Percentiles rank a stretch among this genome's conserved stretches.
Conservation (phyloP, 2,888 invertebrate genomes). For the Diploptera punctata region DNA sequence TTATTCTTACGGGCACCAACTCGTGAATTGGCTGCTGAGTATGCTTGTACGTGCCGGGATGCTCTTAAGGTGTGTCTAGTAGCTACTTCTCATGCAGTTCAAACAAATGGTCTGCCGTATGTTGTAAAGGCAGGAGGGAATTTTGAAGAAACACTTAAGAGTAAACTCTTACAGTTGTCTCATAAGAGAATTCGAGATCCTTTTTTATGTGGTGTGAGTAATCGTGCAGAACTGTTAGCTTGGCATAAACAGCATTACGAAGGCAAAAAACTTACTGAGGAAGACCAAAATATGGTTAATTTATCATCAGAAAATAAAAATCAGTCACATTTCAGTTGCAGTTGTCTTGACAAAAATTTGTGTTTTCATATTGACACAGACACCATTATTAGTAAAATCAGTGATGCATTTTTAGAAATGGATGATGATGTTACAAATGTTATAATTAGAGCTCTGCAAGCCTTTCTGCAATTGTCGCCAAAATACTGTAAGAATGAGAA, state of each 20-base stretch:
- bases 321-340: not conserved
- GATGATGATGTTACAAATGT: not conserved
- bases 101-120: not conserved
- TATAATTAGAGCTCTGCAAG: not conserved
- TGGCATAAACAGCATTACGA: not conserved
- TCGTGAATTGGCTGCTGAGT: slow-evolving; percentile 27
- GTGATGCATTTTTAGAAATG: not conserved
- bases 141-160: slow-evolving; percentile 24
- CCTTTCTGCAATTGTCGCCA: not conserved
- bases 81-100: not conserved
- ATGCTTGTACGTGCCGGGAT: slow-evolving; percentile 27
- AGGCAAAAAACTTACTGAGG: not conserved
- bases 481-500: not conserved
- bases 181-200: not conserved
- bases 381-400: not conserved
- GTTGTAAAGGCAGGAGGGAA: slow-evolving; percentile 14
- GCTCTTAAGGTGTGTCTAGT: slow-evolving; percentile 23
- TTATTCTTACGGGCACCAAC: slow-evolving; percentile 36
- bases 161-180: not conserved
- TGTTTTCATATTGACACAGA: not conserved
- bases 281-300: too few species aligned
- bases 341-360: not conserved
- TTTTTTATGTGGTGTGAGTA: slow-evolving; percentile 2
- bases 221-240: slow-evolving; percentile 27
- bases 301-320: not conserved